Evolutionary conservation across 2,113 vertebrate genomes (phyloP), one percentile per base, ranked within the genome.

Genomic region (Smithornis capensis): DNA sequence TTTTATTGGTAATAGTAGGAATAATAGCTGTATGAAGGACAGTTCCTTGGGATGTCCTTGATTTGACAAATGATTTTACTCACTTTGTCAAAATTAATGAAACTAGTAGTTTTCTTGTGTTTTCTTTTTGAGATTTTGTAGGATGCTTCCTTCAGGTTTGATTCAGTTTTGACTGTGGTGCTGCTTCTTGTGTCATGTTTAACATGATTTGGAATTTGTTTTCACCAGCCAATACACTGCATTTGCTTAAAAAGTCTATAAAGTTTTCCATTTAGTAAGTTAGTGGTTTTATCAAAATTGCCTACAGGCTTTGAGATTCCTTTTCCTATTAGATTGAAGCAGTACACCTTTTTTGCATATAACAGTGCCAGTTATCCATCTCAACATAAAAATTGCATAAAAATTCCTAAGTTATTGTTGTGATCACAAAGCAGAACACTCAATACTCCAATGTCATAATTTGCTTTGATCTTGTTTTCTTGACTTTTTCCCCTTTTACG

Each of bases 121-220:
- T 83, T 60, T 71, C 10, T 73, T 83, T 79, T 38, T 88, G 79
- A 92, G 82, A 3, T 56, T 50, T 76, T 18, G 7, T 97, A 69
- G 93, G 59, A 53, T 70, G 53, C 60, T 96, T 95, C 73, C 71
- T 87, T 96, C n/a, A 55, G 78, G 49, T 93, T 90, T 82, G 73
- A 55, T 82, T 42, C 40, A 23, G 9, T 89, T 79, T 87, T 86
- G 42, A 28, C 14, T 71, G 21, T 56, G 40, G 14, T 89, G 24
- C 10, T 22, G 2, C 33, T 87, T 91, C 40, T 6, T 14, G 4
- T 60, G 42, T 60, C 4, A 3, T 12, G 2, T 79, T 82, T 90
- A 52, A 44, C 4, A 2, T 40, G 16, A 62, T 77, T 83, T 76
- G 47, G 73, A 12, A 22, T 87, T 67, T 65, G 7, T 75, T 88